A percentile compares a stretch with the other conserved stretches of the same genome.
These are phyloP conservation scores for Orthosia gothica DNA, from an alignment of 2,888 invertebrate species.

Conservation along the genomic window DNA sequence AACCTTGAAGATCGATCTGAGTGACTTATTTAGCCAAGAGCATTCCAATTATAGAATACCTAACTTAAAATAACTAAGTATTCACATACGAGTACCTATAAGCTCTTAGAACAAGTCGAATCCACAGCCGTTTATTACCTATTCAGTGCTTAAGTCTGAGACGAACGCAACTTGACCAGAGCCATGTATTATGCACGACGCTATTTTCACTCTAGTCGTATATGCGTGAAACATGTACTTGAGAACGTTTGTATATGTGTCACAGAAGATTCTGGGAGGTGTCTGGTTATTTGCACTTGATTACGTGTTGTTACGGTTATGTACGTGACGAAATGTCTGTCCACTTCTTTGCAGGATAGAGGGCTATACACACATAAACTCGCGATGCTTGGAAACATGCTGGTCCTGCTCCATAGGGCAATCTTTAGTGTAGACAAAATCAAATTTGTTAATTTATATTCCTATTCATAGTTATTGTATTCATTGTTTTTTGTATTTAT, in stretches of 20 bases:
- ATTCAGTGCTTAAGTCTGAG: slow-evolving; percentile 38
- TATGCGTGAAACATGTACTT: slow-evolving; percentile 23
- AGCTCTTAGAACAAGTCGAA: slow-evolving; percentile 15
- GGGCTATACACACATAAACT: too few species aligned
- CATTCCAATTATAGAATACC: background rate
- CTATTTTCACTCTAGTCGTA: slow-evolving; percentile 31
- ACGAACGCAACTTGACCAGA: slow-evolving; percentile 46
- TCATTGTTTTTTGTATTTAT: too few species aligned
- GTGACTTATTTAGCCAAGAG: too few species aligned
- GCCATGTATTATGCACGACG: slow-evolving; percentile 34
- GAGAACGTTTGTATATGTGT: slow-evolving; percentile 13
- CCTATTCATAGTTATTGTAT: too few species aligned
- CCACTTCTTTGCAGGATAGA: too few species aligned
- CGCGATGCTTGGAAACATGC: too few species aligned
- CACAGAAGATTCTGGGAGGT: slow-evolving; percentile 1
- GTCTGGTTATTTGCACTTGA: background rate
- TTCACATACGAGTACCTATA: background rate
- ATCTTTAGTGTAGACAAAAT: too few species aligned
- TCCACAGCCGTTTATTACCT: slow-evolving; percentile 14
- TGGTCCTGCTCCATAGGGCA: too few species aligned
- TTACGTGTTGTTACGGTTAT: background rate
- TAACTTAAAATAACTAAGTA: background rate
- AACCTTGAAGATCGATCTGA: too few species aligned
- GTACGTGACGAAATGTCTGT: too few species aligned
- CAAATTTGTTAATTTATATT: too few species aligned